phyloP scores from a whole-genome alignment of 2,888 invertebrate species.

The Catocala nupta region DNA sequence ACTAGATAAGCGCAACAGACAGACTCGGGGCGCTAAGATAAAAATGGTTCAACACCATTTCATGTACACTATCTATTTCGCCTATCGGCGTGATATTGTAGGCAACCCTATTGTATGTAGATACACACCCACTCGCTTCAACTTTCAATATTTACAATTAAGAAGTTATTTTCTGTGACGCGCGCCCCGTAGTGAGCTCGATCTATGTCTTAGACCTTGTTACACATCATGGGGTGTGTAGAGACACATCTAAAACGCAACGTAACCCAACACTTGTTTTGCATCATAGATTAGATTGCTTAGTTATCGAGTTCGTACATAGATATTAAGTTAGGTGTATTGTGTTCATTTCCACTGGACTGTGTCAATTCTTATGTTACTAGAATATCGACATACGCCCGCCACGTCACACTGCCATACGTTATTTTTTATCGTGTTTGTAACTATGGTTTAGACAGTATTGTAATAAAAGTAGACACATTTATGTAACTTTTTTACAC shows the following conservation, averaged over 20 bases:
- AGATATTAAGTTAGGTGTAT: slow-evolving; percentile 69
- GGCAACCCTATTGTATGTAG: slow-evolving; percentile 64
- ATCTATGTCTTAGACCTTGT: slow-evolving; percentile 83
- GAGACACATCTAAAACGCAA: slow-evolving; percentile 53
- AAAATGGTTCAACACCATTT: slow-evolving; percentile 52
- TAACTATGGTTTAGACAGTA: slow-evolving; percentile 58
- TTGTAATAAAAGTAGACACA: slow-evolving; percentile 69
- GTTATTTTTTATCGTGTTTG: slow-evolving; percentile 60
- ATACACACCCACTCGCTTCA: slow-evolving; percentile 67
- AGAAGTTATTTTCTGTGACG: slow-evolving; percentile 55
- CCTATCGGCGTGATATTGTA: slow-evolving; percentile 52
- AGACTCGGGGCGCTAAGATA: slow-evolving; percentile 45
- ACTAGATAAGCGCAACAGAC: slow-evolving; percentile 54
- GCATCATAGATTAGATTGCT: slow-evolving; percentile 75
- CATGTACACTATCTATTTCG: slow-evolving; percentile 55
- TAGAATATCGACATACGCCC: slow-evolving; percentile 89
- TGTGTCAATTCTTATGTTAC: slow-evolving; percentile 90
- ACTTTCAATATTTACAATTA: slow-evolving; percentile 58
- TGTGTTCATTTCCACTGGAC: slow-evolving; percentile 85
- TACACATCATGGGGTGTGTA: slow-evolving; percentile 76
- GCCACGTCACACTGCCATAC: slow-evolving; percentile 81
- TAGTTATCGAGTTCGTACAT: slow-evolving; percentile 62
- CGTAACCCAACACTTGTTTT: slow-evolving; percentile 75
- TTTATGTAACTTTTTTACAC: slow-evolving; percentile 81
- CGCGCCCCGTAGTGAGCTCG: slow-evolving; percentile 77